Conservation (phyloP, 2,113 vertebrate species). For the Gadus chalcogrammus region DNA sequence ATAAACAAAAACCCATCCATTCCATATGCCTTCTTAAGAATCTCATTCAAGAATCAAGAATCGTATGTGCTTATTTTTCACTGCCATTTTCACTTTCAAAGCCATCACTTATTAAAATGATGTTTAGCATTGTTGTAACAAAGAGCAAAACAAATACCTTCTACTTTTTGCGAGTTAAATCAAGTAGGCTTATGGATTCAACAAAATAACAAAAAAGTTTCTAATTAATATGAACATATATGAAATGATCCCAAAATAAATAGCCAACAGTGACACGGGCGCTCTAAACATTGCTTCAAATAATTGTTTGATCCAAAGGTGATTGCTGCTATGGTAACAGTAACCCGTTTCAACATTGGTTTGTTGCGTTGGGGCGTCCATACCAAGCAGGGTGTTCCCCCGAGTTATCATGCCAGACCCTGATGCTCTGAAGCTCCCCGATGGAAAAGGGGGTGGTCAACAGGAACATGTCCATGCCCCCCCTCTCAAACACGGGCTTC, state of each 20-base stretch:
- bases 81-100: background rate
- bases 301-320: too few relatives aligned
- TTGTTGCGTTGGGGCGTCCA: background rate
- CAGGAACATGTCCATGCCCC: conserved; percentile 85
- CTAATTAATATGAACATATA: too few relatives aligned
- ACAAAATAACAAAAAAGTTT: too few relatives aligned
- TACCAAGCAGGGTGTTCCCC: conserved; percentile 86
- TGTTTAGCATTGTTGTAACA: too few relatives aligned
- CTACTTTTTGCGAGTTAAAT: too few relatives aligned
- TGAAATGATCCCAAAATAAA: too few relatives aligned
- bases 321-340: too few relatives aligned
- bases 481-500: conserved; percentile 83
- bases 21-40: background rate
- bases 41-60: background rate
- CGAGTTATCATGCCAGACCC: conserved; percentile 94
- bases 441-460: conserved; percentile 89
- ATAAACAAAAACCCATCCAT: background rate
- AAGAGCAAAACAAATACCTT: too few relatives aligned
- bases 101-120: background rate
- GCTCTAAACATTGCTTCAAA: too few relatives aligned
- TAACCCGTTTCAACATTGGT: too few relatives aligned
- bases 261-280: too few relatives aligned
- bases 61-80: background rate
- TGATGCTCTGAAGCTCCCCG: conserved; percentile 82
- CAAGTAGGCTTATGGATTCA: too few relatives aligned